Evolutionary conservation across 1,140 invertebrate species (phyloP).

Genomic region (Drosophila hydei): DNA sequence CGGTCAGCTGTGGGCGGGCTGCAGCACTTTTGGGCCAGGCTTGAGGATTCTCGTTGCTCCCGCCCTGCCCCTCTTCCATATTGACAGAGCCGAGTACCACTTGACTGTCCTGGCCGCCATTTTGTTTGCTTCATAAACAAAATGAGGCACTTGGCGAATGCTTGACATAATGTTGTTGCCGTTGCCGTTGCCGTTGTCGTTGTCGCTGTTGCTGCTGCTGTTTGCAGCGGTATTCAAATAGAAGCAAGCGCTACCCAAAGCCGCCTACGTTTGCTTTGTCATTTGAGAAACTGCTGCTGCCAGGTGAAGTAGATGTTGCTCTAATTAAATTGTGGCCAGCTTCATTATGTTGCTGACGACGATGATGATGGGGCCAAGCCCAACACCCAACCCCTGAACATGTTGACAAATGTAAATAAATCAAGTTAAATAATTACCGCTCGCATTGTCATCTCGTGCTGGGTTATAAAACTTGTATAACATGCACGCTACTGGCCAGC

Average conservation of each 20-base stretch:
- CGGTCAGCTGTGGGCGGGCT: neutral
- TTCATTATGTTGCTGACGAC: conserved; percentile 56
- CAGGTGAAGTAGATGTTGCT: conserved; percentile 67
- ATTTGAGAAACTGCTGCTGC: conserved; percentile 51
- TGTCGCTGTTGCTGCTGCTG: conserved; percentile 27
- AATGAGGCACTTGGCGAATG: conserved; percentile 74
- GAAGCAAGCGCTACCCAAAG: too few species aligned
- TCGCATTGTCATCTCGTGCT: conserved; percentile 64
- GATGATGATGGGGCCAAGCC: neutral
- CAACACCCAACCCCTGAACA: conserved; percentile 4
- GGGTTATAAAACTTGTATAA: conserved; percentile 47
- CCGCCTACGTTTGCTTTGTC: conserved; percentile 64
- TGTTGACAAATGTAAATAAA: conserved; percentile 76
- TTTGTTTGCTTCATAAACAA: conserved; percentile 72
- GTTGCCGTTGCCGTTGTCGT: too few species aligned
- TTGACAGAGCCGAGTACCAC: conserved; percentile 55
- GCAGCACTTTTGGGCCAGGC: conserved; percentile 2
- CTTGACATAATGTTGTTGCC: conserved; percentile 26
- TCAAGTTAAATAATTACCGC: conserved; percentile 79
- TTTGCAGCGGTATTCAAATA: conserved; percentile 26
- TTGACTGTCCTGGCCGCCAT: conserved; percentile 26
- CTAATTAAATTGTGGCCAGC: conserved; percentile 73
- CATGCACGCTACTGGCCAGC: conserved; percentile 28
- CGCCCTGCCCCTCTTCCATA: conserved; percentile 18
- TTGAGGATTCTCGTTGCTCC: conserved; percentile 8